Percentiles rank a stretch among this genome's conserved stretches.
Conservation (phyloP, 92 coral and sea anemone species). For the Blastomussa wellsi region DNA sequence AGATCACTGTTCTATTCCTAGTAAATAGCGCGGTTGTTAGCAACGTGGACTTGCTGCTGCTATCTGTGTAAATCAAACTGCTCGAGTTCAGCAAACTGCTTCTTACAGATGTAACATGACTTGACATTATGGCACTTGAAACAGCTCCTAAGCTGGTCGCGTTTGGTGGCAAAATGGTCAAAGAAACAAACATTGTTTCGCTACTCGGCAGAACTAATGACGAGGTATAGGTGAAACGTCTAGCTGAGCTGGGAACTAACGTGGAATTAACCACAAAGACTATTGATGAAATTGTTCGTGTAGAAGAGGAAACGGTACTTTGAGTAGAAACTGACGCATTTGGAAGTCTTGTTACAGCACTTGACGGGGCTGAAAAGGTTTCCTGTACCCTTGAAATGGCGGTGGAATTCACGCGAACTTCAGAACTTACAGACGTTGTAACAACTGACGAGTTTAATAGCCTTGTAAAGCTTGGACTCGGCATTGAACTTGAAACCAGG, state of each 20-base stretch:
- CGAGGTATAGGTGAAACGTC: background rate
- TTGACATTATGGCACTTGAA: background rate
- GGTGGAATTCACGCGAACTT: slow-evolving; percentile 15
- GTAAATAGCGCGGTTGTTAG: background rate
- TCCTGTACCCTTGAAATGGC: slow-evolving; percentile 3
- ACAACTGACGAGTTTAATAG: background rate
- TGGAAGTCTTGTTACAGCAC: background rate
- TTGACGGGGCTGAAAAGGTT: background rate
- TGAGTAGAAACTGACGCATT: background rate
- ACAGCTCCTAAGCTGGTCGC: background rate
- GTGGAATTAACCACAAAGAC: slow-evolving; percentile 7
- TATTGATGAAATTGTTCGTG: background rate
- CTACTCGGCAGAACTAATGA: background rate
- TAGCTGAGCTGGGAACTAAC: background rate
- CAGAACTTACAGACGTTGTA: slow-evolving; percentile 9
- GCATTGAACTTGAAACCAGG: background rate
- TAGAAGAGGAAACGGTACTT: background rate
- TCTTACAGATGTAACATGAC: background rate
- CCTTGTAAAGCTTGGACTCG: background rate
- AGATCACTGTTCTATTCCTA: background rate
- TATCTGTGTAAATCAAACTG: background rate
- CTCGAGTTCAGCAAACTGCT: background rate
- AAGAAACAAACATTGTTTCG: background rate
- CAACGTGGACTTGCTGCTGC: background rate
- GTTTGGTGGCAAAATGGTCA: background rate